Evolutionary conservation across 1,140 invertebrate species (phyloP), one percentile per base, ranked within the genome.

Genomic region (Drosophila ironensis): DNA sequence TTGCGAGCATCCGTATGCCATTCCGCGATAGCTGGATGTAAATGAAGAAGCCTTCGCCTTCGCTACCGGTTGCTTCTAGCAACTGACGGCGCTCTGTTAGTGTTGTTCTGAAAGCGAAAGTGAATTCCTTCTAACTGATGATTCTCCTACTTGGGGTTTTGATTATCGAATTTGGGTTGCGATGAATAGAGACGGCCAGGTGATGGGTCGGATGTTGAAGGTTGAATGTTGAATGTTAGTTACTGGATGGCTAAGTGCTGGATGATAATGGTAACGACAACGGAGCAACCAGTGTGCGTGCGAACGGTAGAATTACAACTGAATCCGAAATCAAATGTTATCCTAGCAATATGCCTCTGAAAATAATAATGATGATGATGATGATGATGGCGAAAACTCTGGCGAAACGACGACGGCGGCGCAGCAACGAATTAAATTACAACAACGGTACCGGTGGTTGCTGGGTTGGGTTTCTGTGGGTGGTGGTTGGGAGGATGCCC

Each of bases 301-400:
- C 67, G 88, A 86, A 89, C 87, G 89, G 89, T 90, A 89, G 82
- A 90, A 90, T 90, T 89, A 89, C 87, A 90, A 90, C 89, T 90
- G 89, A 90, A 89, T 82, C 76, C 73, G 72, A 89, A 90, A 88
- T 90, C 84, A 80, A 89, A 90, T 84, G 78, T 90, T 90, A 90
- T 90, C 88, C 88, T 89, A 88, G 88, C 87, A 90, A 90, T 90
- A 90, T 89, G 88, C 88, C 87, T 89, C 84, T 80, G 80, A 88
- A 86, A 86, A 86, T 88, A 88, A 86, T 88, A 88, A 88, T 88
- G 68, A 88, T 77, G 78, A 52, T 57, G 30, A 33, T 33, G 25
- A 9, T 9, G 25, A 27, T 6, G 30, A 33, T 33, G 30, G 11
- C 11, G 28, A 33, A 30, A 30, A 30, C 27, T 30, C 27, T 33